Conservation (phyloP, 2,888 invertebrate genomes). For the Morpho deidamia region DNA sequence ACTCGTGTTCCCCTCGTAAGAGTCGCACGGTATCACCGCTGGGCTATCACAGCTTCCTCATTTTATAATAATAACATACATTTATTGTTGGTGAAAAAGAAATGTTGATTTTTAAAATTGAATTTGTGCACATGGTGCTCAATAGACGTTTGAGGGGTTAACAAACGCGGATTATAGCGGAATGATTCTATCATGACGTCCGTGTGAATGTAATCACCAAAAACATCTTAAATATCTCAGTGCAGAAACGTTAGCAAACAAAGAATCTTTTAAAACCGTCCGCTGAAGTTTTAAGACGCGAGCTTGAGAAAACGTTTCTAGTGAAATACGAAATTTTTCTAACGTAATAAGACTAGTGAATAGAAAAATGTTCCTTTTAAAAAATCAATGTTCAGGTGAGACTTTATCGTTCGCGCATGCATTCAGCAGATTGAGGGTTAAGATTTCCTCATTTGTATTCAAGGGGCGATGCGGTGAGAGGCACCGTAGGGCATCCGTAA, state of each 20-base stretch:
- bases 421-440: constrained; percentile 61
- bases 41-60: too few species aligned
- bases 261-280: constrained; percentile 6
- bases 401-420: constrained; percentile 48
- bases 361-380: constrained; percentile 31
- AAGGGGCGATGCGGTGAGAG: constrained; percentile 35
- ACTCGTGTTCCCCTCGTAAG: too few species aligned
- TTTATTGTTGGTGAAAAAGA: too few species aligned
- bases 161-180: too few species aligned
- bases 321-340: constrained; percentile 17
- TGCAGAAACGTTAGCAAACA: background rate
- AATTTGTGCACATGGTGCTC: too few species aligned
- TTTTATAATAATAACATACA: too few species aligned
- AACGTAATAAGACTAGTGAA: constrained; percentile 23
- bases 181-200: too few species aligned
- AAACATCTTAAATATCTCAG: too few species aligned
- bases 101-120: too few species aligned
- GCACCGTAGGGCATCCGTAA: constrained; percentile 34
- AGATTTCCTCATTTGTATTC: constrained; percentile 67
- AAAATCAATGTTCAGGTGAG: constrained; percentile 59
- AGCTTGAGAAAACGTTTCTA: constrained; percentile 13
- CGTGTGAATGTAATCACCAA: background rate
- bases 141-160: too few species aligned
- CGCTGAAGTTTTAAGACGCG: constrained; percentile 14
- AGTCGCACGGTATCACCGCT: too few species aligned